Evolutionary conservation across 2,888 invertebrate species (phyloP).

Genomic region (Diloba caeruleocephala): DNA sequence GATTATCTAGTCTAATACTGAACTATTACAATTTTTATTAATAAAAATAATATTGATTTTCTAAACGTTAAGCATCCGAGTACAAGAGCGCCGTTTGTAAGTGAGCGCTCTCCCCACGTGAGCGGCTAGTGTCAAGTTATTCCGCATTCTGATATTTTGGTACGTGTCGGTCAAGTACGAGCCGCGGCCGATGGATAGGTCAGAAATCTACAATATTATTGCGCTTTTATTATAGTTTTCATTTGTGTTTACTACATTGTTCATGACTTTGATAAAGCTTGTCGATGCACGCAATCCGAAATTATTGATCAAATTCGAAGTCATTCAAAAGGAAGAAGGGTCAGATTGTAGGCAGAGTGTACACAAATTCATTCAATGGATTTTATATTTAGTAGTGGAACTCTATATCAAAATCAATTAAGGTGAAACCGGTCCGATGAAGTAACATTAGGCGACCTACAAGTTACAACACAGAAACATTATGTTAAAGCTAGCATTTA

Average conservation of each 20-base stretch:
- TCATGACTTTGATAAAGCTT: too few relatives aligned
- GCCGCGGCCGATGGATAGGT: neutral
- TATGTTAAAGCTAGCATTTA: neutral
- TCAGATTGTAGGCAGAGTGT: too few relatives aligned
- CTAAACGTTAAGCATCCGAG: conserved; percentile 24
- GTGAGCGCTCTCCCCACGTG: conserved; percentile 10
- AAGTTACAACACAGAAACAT: neutral
- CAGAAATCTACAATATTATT: too few relatives aligned
- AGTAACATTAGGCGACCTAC: conserved; percentile 8
- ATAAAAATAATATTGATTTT: too few relatives aligned
- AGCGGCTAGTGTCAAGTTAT: conserved; percentile 9
- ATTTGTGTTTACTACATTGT: too few relatives aligned
- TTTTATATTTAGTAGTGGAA: conserved; percentile 9
- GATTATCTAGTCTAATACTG: neutral
- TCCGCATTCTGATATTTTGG: conserved; percentile 24
- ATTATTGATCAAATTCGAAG: too few relatives aligned
- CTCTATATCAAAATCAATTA: conserved; percentile 33
- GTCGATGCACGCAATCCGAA: too few relatives aligned
- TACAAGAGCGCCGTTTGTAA: conserved; percentile 18
- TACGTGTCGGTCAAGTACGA: conserved; percentile 15
- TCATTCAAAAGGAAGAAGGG: too few relatives aligned
- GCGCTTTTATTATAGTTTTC: too few relatives aligned
- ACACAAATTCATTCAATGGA: too few relatives aligned
- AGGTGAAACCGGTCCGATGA: conserved; percentile 52
- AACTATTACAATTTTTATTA: too few relatives aligned